phyloP scores from a whole-genome alignment of 1,140 invertebrate genomes.

The Macrocentrus cingulum region DNA sequence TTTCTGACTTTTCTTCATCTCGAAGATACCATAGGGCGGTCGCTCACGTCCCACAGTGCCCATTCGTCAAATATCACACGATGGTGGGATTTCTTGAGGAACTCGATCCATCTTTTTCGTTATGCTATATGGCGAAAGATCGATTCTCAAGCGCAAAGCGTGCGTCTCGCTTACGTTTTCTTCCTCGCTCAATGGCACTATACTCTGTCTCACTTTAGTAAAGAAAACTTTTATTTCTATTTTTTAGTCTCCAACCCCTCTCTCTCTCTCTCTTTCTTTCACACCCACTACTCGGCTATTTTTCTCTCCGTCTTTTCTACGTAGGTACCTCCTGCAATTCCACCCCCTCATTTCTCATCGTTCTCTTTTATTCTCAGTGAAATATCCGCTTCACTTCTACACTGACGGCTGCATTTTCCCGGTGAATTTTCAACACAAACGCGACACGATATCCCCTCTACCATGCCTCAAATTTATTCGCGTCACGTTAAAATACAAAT shows the following conservation, averaged over 20 bases:
- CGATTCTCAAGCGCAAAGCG: constrained; percentile 15
- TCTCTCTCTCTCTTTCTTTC: no score
- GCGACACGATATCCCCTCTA: background rate
- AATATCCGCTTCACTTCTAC: constrained; percentile 11
- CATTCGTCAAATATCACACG: constrained; percentile 33
- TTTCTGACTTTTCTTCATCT: constrained; percentile 6
- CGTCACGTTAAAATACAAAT: constrained; percentile 23
- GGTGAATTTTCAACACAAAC: constrained; percentile 28
- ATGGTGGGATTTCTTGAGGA: constrained; percentile 26
- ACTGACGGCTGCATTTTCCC: constrained; percentile 32
- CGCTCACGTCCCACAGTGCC: constrained; percentile 20
- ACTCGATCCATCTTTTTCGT: constrained; percentile 30
- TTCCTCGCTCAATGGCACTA: background rate
- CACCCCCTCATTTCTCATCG: background rate
- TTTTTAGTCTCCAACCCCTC: no score
- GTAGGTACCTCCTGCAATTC: no score
- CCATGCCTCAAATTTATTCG: constrained; percentile 22
- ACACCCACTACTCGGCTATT: no score
- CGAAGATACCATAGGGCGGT: background rate
- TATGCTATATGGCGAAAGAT: constrained; percentile 26
- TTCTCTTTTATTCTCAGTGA: constrained; percentile 12
- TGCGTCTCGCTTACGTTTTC: constrained; percentile 1
- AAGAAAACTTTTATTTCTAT: no score
- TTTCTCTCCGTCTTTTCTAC: no score
- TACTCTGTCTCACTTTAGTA: constrained; percentile 6